Percentiles rank a stretch among this genome's conserved stretches.
Conservation (phyloP, 1,140 invertebrate genomes). For the Pectinophora gossypiella region DNA sequence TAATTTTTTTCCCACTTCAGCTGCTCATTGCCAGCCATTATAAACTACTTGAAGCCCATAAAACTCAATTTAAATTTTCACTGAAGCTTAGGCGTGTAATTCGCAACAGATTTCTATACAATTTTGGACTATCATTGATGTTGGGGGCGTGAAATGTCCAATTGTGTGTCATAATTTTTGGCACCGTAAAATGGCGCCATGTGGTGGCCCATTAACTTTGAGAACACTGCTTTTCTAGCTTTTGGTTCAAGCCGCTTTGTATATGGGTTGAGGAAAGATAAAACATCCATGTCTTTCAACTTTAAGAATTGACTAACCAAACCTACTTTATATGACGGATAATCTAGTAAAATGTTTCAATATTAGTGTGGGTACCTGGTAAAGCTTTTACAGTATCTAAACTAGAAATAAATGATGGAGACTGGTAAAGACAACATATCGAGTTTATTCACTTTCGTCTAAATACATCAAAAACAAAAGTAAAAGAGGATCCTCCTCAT, state of each 20-base stretch:
- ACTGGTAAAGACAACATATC: too few relatives aligned
- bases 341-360: not conserved
- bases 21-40: not conserved
- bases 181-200: not conserved
- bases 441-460: too few relatives aligned
- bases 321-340: not conserved
- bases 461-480: too few relatives aligned
- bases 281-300: too few relatives aligned
- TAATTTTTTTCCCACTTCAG: not conserved
- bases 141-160: not conserved
- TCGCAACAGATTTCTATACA: not conserved
- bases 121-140: not conserved
- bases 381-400: too few relatives aligned
- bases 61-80: not conserved
- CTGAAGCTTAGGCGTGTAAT: not conserved
- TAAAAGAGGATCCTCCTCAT: too few relatives aligned
- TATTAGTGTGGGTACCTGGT: not conserved
- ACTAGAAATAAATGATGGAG: too few relatives aligned
- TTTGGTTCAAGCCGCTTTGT: not conserved
- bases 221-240: not conserved
- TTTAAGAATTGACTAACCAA: too few relatives aligned
- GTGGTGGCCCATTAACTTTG: not conserved
- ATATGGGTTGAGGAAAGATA: too few relatives aligned
- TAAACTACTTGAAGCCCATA: not conserved
- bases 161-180: not conserved